phyloP scores from a whole-genome alignment of 1,140 invertebrate species.

The Pseudomyrmex dendroicus region DNA sequence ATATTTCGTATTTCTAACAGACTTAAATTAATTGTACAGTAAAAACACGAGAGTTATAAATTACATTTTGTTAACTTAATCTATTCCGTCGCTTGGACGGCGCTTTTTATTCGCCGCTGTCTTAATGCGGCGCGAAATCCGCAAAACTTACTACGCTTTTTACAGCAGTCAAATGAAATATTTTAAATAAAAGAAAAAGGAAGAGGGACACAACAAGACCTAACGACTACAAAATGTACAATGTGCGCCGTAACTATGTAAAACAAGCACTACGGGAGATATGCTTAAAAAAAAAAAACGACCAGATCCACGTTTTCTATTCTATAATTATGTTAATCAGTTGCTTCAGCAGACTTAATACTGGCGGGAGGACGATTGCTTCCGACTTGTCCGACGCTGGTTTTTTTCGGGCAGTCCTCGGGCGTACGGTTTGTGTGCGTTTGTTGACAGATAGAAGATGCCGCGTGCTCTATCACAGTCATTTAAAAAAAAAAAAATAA shows the following conservation, averaged over 20 bases:
- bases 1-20: too few species aligned
- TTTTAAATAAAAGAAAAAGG: not conserved
- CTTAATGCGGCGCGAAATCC: too few species aligned
- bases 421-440: conserved; percentile 93
- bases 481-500: not conserved
- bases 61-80: too few species aligned
- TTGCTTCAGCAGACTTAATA: conserved; percentile 84
- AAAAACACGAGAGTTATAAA: too few species aligned
- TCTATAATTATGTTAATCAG: conserved; percentile 84
- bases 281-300: not conserved
- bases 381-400: conserved; percentile 82
- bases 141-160: not conserved
- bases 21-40: too few species aligned
- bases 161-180: not conserved
- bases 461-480: conserved; percentile 88
- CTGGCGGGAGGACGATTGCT: conserved; percentile 84
- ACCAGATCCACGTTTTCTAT: conserved; percentile 66
- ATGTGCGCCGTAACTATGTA: conserved; percentile 43
- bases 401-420: conserved; percentile 91
- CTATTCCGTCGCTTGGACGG: too few species aligned
- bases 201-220: not conserved
- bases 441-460: conserved; percentile 93
- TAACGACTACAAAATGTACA: conserved; percentile 61
- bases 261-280: conserved; percentile 11
- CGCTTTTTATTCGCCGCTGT: too few species aligned